Conservation (phyloP, 2,113 vertebrate species). For the Xiphorhynchus elegans region DNA sequence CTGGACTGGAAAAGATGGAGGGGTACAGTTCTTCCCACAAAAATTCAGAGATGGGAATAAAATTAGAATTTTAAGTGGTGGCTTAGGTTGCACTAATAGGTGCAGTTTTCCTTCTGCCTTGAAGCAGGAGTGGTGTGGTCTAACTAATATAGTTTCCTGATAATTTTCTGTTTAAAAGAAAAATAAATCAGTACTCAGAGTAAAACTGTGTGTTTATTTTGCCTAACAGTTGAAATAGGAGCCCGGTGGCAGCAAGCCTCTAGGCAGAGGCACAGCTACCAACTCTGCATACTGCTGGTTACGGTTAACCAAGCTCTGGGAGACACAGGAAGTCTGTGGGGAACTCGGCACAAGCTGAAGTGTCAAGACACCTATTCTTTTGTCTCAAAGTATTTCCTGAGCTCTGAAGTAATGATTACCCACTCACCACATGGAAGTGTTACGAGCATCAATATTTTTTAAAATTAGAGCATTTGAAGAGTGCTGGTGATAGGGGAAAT, state of each 20-base stretch:
- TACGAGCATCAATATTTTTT: background rate
- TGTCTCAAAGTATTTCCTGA: background rate
- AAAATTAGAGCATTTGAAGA: background rate
- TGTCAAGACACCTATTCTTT: background rate
- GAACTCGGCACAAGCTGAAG: background rate
- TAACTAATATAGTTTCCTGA: background rate
- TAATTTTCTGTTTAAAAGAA: background rate
- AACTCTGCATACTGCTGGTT: background rate
- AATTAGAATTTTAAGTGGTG: background rate
- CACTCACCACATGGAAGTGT: background rate
- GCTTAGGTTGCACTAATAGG: background rate
- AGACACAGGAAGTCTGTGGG: background rate
- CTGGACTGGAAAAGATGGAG: background rate
- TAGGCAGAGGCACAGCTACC: background rate
- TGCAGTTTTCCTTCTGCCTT: background rate
- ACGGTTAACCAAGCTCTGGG: background rate
- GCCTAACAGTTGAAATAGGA: background rate
- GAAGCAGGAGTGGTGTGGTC: background rate
- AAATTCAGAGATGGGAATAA: background rate
- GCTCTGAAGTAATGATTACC: background rate
- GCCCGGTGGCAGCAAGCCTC: background rate
- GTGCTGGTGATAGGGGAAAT: background rate
- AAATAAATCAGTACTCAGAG: background rate
- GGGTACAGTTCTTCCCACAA: background rate
- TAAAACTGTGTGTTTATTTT: background rate